Evolutionary conservation across 2,888 invertebrate genomes (phyloP).

Genomic region (Acronicta leporina): DNA sequence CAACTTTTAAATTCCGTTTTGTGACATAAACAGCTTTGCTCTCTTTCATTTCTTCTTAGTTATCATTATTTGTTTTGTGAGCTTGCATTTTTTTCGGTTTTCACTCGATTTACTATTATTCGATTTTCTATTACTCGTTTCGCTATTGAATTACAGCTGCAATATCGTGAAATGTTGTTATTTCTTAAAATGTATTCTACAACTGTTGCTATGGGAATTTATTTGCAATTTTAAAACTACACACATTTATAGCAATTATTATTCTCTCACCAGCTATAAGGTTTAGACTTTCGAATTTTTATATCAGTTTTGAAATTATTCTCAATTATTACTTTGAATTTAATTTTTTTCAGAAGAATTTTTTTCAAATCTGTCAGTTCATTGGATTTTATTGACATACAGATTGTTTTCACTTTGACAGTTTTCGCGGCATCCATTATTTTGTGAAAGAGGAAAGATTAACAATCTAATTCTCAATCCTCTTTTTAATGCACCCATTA

Average conservation of each 20-base stretch:
- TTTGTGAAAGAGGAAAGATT: slow-evolving; percentile 32
- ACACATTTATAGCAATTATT: background rate
- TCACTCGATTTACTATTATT: slow-evolving; percentile 37
- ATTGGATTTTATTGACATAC: slow-evolving; percentile 30
- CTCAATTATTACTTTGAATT: slow-evolving; percentile 14
- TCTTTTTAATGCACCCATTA: too few species aligned
- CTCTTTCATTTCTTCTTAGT: slow-evolving; percentile 73
- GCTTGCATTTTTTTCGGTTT: slow-evolving; percentile 32
- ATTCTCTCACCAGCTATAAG: slow-evolving; percentile 1
- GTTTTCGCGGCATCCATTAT: slow-evolving; percentile 7
- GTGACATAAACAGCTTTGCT: slow-evolving; percentile 68
- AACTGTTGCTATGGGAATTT: too few species aligned
- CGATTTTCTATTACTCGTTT: slow-evolving; percentile 16
- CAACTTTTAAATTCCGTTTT: slow-evolving; percentile 54
- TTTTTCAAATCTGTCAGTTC: slow-evolving; percentile 32
- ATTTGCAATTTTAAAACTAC: background rate
- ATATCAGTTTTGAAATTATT: slow-evolving; percentile 14
- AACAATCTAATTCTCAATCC: too few species aligned
- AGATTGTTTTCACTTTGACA: slow-evolving; percentile 37
- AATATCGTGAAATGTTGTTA: background rate
- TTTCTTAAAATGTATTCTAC: too few species aligned
- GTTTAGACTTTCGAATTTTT: background rate
- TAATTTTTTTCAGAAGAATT: slow-evolving; percentile 31
- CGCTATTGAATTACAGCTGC: slow-evolving; percentile 9
- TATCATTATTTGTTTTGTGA: slow-evolving; percentile 67